These are phyloP conservation scores for Hylaea fasciaria DNA, from an alignment of 2,888 invertebrate species.

Conservation along the genomic window DNA sequence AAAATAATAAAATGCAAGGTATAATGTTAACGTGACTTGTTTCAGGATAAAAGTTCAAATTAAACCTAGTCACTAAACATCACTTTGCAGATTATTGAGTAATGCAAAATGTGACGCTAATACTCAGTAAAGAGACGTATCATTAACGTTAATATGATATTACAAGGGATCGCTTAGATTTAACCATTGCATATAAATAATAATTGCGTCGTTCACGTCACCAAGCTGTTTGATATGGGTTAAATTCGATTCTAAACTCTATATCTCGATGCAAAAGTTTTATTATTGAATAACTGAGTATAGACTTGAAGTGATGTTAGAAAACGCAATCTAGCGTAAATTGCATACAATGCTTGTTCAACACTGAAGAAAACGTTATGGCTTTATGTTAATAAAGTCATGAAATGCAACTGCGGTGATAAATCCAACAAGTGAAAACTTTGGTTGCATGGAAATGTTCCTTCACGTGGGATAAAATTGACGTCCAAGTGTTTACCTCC, in stretches of 20 bases:
- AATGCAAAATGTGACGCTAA: conserved; percentile 13
- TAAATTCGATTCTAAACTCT: neutral
- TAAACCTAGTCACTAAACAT: no score
- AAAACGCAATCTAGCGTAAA: neutral
- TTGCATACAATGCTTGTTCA: neutral
- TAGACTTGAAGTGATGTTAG: neutral
- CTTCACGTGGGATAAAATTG: conserved; percentile 44
- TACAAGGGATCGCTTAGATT: conserved; percentile 3
- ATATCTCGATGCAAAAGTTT: neutral
- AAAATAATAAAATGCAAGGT: no score
- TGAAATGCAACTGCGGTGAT: conserved; percentile 6
- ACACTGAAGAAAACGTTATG: neutral
- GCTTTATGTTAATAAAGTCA: neutral
- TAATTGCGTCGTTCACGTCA: conserved; percentile 11
- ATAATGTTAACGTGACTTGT: no score
- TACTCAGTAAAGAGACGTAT: neutral
- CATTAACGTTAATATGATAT: neutral
- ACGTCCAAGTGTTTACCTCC: conserved; percentile 45
- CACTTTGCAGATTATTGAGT: neutral
- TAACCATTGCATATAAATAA: conserved; percentile 10
- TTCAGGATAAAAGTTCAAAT: no score
- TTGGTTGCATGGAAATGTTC: neutral
- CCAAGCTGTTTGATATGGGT: neutral
- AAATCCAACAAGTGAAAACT: neutral
- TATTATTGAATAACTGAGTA: neutral